Evolutionary conservation across 2,113 vertebrate species (phyloP), one percentile per base, ranked within the genome.

Genomic region (human (Homo sapiens)): DNA sequence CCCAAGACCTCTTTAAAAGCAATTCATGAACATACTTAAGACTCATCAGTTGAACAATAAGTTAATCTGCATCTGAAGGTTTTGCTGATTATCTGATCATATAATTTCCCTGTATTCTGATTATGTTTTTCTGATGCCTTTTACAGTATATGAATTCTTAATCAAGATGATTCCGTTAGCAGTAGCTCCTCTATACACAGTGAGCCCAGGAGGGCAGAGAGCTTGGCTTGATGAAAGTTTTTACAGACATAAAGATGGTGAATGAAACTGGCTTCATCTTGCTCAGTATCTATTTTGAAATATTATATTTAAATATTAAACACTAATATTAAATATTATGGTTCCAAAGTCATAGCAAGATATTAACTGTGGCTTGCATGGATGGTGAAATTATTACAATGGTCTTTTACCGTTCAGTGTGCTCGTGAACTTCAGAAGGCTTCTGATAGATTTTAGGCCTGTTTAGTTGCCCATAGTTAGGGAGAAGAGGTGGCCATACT

Each of bases 41-140:
- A 83, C 35, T 87, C 61, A 72, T 96, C 83, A 81, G 8, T 94
- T 75, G 68, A 94, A 94, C 61, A 97, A 66, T 95, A 95, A 93
- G 32, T 93, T 96, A 78, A 94, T 96, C 55, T 91, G 64, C 78
- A 72, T 90, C 43, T 95, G 83, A 93, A 96, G 80, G 20, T 73
- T 96, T 98, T 87, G 11, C 82, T 95, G 82, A 82, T 97, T 73
- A 83, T 57, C 32, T 88, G 50, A 79, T 90, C 12, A 57, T 23
- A 78, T 82, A 81, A 81, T 93, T 94, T 97, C 57, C 57, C 68
- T 7, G 4, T n/a, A 72, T 80, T 95, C 59, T 96, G 70, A 68
- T 88, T 50, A 78, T 0, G 0, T 88, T 83, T 93, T 89, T 82
- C 73, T 76, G 55, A 35, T 89, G 48, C 22, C 52, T 87, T 95